phyloP scores from a whole-genome alignment of 1,140 invertebrate species.

The Theocolax elegans region DNA sequence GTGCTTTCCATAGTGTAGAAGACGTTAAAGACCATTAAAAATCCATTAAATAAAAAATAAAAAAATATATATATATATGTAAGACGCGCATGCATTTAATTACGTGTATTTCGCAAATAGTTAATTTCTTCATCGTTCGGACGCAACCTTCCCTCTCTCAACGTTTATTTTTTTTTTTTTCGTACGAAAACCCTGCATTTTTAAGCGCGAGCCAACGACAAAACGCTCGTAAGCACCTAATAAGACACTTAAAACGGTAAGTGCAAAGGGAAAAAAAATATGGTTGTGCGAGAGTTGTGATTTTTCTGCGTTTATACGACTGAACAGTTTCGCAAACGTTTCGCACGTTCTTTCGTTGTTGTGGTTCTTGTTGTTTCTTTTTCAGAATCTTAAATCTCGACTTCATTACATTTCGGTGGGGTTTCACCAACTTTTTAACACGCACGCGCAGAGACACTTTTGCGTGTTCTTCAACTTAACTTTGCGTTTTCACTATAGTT shows the following conservation, averaged over 20 bases:
- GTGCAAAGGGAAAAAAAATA: not conserved
- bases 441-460: too few relatives aligned
- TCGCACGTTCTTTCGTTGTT: not conserved
- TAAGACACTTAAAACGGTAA: slow-evolving; percentile 14
- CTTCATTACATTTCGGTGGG: too few relatives aligned
- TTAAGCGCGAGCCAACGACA: slow-evolving; percentile 1
- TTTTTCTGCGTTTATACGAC: not conserved
- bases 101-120: slow-evolving; percentile 22
- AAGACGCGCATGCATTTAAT: too few relatives aligned
- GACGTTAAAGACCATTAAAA: slow-evolving; percentile 26
- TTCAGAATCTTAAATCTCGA: too few relatives aligned
- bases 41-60: slow-evolving; percentile 9
- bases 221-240: slow-evolving; percentile 26
- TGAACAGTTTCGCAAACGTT: not conserved
- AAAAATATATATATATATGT: too few relatives aligned
- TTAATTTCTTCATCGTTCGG: slow-evolving; percentile 23
- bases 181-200: not conserved
- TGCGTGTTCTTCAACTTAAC: too few relatives aligned
- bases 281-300: not conserved
- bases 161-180: not conserved
- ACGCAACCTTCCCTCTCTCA: not conserved
- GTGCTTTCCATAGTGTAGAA: too few relatives aligned
- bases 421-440: too few relatives aligned
- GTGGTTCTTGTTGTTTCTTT: too few relatives aligned
- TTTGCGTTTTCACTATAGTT: too few relatives aligned